Conservation (phyloP, 2,113 vertebrate species). For the Rhabdornis inornatus region DNA sequence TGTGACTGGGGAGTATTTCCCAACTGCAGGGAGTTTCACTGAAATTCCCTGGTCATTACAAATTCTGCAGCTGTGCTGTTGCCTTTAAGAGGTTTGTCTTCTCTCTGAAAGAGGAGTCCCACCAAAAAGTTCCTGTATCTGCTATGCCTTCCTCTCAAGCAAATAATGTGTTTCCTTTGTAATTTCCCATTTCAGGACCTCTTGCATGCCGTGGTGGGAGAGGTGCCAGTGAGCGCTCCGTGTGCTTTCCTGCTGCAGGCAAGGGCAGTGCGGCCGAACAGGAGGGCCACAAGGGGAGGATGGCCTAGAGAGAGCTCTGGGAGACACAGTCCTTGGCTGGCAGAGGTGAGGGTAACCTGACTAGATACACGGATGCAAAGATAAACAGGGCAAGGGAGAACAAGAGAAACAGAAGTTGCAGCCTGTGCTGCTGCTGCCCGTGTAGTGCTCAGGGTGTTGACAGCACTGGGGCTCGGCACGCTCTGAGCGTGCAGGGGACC, state of each 20-base stretch:
- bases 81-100: neutral
- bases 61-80: neutral
- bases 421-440: neutral
- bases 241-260: neutral
- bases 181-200: neutral
- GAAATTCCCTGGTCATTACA: neutral
- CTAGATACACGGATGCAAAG: neutral
- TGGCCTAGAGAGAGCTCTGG: neutral
- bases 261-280: rapidly evolving
- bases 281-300: rapidly evolving
- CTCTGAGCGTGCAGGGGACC: rapidly evolving
- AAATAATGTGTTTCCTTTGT: neutral
- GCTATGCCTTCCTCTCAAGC: neutral
- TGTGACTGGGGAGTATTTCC: neutral
- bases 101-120: neutral
- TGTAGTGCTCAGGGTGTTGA: rapidly evolving
- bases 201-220: neutral
- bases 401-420: rapidly evolving
- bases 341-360: neutral
- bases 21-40: neutral
- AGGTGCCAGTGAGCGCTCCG: rapidly evolving
- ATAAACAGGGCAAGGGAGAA: neutral
- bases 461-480: rapidly evolving
- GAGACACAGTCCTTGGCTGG: neutral
- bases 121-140: neutral